These are phyloP conservation scores for Turritopsis dohrnii DNA, from an alignment of 30 jellyfish, hydroid and myxozoan genomes.

Conservation along the genomic window DNA sequence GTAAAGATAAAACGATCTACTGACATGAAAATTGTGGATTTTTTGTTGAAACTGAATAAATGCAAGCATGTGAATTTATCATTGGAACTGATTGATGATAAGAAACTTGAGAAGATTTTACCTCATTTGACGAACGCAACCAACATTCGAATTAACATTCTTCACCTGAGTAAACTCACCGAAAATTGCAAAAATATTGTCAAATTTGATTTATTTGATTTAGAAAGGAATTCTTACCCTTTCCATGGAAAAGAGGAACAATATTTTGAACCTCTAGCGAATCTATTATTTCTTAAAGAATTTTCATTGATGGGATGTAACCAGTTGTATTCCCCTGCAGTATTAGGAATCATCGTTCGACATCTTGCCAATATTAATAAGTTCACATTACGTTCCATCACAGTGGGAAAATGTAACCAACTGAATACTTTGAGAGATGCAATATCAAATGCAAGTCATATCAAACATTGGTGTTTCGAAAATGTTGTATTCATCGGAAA, in stretches of 20 bases:
- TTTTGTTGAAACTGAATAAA: background rate
- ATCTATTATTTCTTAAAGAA: background rate
- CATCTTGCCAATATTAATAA: background rate
- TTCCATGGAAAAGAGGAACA: slow-evolving; percentile 10
- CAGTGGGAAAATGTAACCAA: background rate
- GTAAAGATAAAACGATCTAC: slow-evolving; percentile 3
- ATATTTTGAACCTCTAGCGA: background rate
- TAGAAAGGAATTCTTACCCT: background rate
- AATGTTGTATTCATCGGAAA: slow-evolving; percentile 11
- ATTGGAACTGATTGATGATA: slow-evolving; percentile 4
- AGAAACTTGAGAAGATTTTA: background rate
- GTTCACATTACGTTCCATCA: background rate
- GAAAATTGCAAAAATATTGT: slow-evolving; percentile 4
- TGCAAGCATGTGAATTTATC: slow-evolving; percentile 25
- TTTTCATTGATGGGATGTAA: slow-evolving; percentile 12
- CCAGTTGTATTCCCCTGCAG: slow-evolving; percentile 27
- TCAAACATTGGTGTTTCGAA: slow-evolving; percentile 23
- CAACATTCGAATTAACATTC: background rate
- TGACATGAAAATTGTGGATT: background rate
- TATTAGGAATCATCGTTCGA: background rate
- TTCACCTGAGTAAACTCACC: slow-evolving; percentile 2
- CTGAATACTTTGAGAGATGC: background rate
- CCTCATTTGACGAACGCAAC: slow-evolving; percentile 6
- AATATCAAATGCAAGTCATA: background rate
- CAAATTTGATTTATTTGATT: slow-evolving; percentile 18